Base-by-base conservation (phyloP, 2,888 invertebrate genomes). In the Aphidoletes aphidimyza region DNA sequence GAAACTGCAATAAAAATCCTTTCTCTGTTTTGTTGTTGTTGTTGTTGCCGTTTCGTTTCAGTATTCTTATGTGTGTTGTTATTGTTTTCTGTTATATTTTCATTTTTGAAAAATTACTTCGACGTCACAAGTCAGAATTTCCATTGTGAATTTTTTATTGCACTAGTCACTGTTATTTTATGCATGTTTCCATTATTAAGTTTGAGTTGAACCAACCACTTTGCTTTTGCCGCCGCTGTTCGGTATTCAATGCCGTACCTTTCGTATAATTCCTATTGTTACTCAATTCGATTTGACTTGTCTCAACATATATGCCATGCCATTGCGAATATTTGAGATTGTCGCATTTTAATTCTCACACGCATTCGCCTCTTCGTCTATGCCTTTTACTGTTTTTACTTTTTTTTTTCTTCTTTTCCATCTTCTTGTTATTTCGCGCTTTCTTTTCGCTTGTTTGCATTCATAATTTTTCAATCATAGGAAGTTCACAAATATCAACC, bases 381-480 rank as follows among this genome's bases (percentile, higher is more conserved):
- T n/a, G n/a, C n/a, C n/a, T n/a, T n/a, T n/a, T n/a, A n/a, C n/a
- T n/a, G n/a, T n/a, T n/a, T n/a, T n/a, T n/a, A n/a, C n/a, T n/a
- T n/a, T n/a, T n/a, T n/a, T n/a, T n/a, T n/a, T n/a, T n/a, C n/a
- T 30, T 34, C 11, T 14, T 14, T 30, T 11, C 11, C n/a, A 30
- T 30, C 17, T 47, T 47, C 19, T 19, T 19, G 19, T 2, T 2
- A 47, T 47, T 47, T 19, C 2, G 11, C 19, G 17, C 47, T 19
- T 47, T 17, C 47, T 11, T 47, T 47, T 19, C 2, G 17, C 69
- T 30, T 69, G 69, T 69, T 69, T 69, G 69, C 69, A 30, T 30
- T 69, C 69, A 69, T 69, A 69, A 69, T 69, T 69, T 69, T 69
- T 69, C 69, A 69, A 69, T 69, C 30, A 69, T 30, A 69, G 69